Evolutionary conservation across 2,797 vertebrate species (phyloP), one percentile per base, ranked within the genome.

Genomic region (Orestias chungarensis): DNA sequence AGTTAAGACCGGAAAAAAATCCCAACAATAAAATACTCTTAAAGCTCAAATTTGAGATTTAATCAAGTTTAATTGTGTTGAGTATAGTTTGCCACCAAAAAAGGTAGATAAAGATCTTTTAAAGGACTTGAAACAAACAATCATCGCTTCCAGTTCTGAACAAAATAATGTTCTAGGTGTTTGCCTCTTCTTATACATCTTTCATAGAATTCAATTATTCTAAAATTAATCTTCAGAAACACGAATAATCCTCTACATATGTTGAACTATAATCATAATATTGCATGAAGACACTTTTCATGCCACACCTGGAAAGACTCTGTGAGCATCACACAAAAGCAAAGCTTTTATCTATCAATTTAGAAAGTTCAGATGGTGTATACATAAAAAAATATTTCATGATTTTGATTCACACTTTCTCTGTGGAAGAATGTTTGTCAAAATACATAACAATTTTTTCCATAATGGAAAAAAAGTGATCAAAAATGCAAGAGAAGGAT

Each of bases 401-500:
- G 70, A 42, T 50, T 73, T 78, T 78, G 38, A 44, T 27, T 29
- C 54, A 71, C 57, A 35, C 46, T 72, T 66, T 71, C 43, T 74
- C 44, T 43, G 40, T 52, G 14, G 40, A 74, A 74, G 50, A 68
- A 62, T 44, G 18, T 65, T 68, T 50, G 17, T 25, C 14, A 14
- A 12, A 52, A 68, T 61, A 66, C n/a, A 15, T 50, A 50, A n/a
- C n/a, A n/a, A n/a, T 62, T 66, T 82, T 69, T 73, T 54, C 35
- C 46, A 50, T 29, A 79, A 64, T 43, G 70, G 47, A 29, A 23
- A n/a, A 46, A 38, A 33, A 50, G 49, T 25, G 73, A 72, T 86
- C 27, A 82, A 84, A 83, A 89, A 81, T 78, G 78, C 74, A 74
- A 64, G 71, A 69, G 73, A 78, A 81, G 62, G 82, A 76, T 86